These are phyloP conservation scores for Eidolon helvum DNA, from an alignment of 2,113 vertebrate species.

Conservation along the genomic window DNA sequence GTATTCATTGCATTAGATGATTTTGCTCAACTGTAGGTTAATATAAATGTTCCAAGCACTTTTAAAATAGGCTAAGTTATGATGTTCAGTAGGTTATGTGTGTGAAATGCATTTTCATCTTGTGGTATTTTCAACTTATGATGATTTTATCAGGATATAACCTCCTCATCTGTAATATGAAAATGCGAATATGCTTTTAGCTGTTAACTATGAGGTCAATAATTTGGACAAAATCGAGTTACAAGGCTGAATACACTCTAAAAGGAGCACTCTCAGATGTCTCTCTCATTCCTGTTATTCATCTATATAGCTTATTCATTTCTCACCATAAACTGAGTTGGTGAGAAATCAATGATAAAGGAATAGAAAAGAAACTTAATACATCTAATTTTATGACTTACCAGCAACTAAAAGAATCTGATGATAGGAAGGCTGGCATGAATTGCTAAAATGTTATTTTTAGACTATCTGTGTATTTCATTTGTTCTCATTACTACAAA, in stretches of 20 bases:
- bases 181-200: neutral
- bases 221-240: neutral
- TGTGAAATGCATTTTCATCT: neutral
- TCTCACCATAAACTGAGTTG: conserved; percentile 2
- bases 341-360: conserved; percentile 31
- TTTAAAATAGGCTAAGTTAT: neutral
- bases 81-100: neutral
- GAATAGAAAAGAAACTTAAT: neutral
- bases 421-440: conserved; percentile 38
- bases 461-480: conserved; percentile 45
- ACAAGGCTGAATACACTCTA: neutral
- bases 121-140: neutral
- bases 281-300: neutral
- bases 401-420: conserved; percentile 41
- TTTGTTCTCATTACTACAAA: conserved; percentile 50
- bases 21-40: neutral
- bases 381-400: conserved; percentile 32
- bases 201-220: neutral
- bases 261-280: neutral
- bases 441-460: conserved; percentile 60
- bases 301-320: neutral
- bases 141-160: neutral
- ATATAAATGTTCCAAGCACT: neutral
- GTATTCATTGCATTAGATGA: neutral
- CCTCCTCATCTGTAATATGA: neutral